Percentiles rank a stretch among this genome's conserved stretches.
phyloP scores from a whole-genome alignment of 1,140 invertebrate genomes.

The Phenacoccus solenopsis region DNA sequence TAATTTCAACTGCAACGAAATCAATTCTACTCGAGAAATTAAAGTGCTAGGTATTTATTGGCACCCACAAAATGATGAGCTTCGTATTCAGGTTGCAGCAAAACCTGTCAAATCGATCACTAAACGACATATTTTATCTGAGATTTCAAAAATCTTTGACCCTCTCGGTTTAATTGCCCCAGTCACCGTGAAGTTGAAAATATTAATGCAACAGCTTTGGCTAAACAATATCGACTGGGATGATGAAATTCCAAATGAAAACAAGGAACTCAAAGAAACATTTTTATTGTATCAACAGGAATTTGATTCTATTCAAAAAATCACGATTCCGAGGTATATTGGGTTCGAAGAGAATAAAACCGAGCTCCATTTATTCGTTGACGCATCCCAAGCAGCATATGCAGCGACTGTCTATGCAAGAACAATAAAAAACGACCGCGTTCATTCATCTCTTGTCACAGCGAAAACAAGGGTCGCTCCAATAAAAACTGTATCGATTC shows the following conservation, averaged over 20 bases:
- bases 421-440: too few relatives aligned
- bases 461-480: slow-evolving; percentile 32
- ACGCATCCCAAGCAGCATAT: too few relatives aligned
- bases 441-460: slow-evolving; percentile 26
- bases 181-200: not conserved
- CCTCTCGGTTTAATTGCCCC: not conserved
- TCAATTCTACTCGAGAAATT: not conserved
- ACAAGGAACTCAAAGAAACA: too few relatives aligned
- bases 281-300: too few relatives aligned
- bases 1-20: not conserved
- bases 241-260: not conserved
- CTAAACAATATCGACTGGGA: not conserved
- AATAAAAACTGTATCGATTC: slow-evolving; percentile 30
- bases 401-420: too few relatives aligned
- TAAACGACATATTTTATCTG: not conserved
- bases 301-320: too few relatives aligned
- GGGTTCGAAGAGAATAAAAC: too few relatives aligned
- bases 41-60: not conserved
- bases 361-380: too few relatives aligned
- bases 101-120: not conserved
- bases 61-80: not conserved
- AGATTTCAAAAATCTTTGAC: not conserved
- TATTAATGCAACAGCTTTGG: not conserved
- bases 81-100: not conserved
- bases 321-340: too few relatives aligned